Conservation (phyloP, 2,797 vertebrate species). For the Hypotaenidia okinawae region DNA sequence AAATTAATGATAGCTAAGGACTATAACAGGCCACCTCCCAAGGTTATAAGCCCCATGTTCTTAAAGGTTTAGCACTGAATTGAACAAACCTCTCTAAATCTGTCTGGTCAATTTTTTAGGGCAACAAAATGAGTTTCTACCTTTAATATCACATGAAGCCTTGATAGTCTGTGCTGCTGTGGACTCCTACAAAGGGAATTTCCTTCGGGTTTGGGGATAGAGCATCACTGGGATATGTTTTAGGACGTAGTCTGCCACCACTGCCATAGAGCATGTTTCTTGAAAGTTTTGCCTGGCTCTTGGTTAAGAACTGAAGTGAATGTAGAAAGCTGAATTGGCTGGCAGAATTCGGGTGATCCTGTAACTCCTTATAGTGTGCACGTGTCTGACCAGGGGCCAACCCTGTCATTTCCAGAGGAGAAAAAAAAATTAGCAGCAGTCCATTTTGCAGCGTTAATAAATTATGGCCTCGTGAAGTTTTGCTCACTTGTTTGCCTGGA, state of each 20-base stretch:
- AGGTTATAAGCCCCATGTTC: neutral
- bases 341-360: neutral
- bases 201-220: neutral
- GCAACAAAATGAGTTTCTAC: neutral
- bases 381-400: neutral
- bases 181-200: neutral
- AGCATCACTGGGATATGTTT: neutral
- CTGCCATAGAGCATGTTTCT: neutral
- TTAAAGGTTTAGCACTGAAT: neutral
- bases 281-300: constrained; percentile 22
- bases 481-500: constrained; percentile 24
- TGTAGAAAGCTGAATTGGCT: constrained; percentile 4
- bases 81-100: neutral
- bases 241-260: neutral
- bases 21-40: accelerated
- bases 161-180: neutral
- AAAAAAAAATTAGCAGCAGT: constrained; percentile 11
- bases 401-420: neutral
- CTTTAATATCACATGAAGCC: neutral
- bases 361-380: neutral
- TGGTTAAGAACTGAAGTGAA: constrained; percentile 15
- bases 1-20: neutral
- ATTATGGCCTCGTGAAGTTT: constrained; percentile 44
- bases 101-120: neutral
- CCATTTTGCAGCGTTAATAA: constrained; percentile 32